These are phyloP conservation scores for Phylloscopus whistleri DNA, from an alignment of 2,113 vertebrate genomes.

Conservation along the genomic window DNA sequence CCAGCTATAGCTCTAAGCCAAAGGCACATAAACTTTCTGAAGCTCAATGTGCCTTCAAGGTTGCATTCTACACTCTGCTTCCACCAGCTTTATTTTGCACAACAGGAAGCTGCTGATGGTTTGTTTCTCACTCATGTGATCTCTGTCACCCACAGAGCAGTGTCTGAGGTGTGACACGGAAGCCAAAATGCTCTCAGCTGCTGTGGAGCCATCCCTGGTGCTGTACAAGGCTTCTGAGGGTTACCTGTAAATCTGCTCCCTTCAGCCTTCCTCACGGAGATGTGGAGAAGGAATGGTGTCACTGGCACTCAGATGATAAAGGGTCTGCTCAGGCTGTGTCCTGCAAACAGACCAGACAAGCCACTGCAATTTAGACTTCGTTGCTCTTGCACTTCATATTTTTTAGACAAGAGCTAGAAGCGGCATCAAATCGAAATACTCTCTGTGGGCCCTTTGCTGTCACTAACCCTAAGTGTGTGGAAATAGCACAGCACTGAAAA, in stretches of 20 bases:
- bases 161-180: neutral
- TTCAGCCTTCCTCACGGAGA: neutral
- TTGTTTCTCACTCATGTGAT: neutral
- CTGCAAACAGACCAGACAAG: neutral
- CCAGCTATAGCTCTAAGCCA: neutral
- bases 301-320: neutral
- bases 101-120: neutral
- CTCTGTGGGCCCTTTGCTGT: neutral
- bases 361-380: neutral
- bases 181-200: neutral
- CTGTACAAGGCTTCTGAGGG: neutral
- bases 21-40: neutral
- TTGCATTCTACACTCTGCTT: neutral
- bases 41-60: neutral
- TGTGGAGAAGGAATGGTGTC: neutral
- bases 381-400: neutral
- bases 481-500: neutral
- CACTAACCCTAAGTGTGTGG: neutral
- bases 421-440: too few species aligned
- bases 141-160: neutral
- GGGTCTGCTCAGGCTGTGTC: neutral
- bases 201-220: neutral
- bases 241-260: neutral
- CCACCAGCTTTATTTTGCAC: neutral
- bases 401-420: neutral